Conservation (phyloP, 2,888 invertebrate species). For the Phytoseiulus persimilis region DNA sequence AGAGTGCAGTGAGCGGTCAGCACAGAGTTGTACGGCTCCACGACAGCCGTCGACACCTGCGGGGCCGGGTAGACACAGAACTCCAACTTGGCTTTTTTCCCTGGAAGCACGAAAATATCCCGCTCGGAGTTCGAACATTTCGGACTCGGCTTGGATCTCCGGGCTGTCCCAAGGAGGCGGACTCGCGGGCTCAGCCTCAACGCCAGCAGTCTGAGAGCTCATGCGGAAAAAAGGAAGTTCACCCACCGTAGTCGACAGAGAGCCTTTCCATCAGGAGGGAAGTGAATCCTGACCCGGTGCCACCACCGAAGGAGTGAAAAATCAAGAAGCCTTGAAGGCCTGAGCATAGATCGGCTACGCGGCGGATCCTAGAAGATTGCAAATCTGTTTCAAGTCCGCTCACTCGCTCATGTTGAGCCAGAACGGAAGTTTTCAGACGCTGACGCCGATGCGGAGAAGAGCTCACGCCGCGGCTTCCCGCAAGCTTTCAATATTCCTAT, state of each 20-base stretch:
- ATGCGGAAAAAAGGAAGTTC: no score
- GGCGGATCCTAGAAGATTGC: slow-evolving; percentile 52
- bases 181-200: no score
- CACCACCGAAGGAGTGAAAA: slow-evolving; percentile 65
- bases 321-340: slow-evolving; percentile 59
- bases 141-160: not conserved
- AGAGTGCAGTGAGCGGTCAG: slow-evolving; percentile 54
- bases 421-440: not conserved
- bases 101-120: slow-evolving; percentile 44
- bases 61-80: slow-evolving; percentile 50
- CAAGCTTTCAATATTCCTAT: not conserved
- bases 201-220: no score
- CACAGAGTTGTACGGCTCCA: slow-evolving; percentile 57
- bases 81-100: slow-evolving; percentile 60
- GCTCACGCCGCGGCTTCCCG: not conserved
- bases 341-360: slow-evolving; percentile 60
- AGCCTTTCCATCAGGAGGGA: slow-evolving; percentile 61
- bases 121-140: not conserved
- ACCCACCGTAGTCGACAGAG: slow-evolving; percentile 55
- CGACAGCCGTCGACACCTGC: slow-evolving; percentile 53
- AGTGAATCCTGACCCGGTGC: slow-evolving; percentile 70
- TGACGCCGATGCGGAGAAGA: not conserved
- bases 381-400: not conserved
- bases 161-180: no score
- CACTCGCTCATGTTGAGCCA: no score